Evolutionary conservation across 2,113 vertebrate species (phyloP).

Genomic region (Eulacestoma nigropectus): DNA sequence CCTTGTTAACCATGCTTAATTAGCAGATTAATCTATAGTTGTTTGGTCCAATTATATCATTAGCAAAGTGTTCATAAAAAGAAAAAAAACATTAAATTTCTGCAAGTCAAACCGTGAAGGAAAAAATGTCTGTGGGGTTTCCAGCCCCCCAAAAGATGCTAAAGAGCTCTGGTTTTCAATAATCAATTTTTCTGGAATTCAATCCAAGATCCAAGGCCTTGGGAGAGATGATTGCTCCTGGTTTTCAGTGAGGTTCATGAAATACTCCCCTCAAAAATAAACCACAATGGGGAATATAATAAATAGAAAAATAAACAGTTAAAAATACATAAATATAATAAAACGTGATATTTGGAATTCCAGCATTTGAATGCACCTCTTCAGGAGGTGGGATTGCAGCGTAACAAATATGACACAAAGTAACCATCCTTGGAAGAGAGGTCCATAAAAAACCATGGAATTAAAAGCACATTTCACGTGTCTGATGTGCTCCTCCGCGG

Average conservation of each 20-base stretch:
- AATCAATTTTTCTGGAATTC: not conserved
- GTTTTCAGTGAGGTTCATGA: not conserved
- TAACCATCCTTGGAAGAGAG: not conserved
- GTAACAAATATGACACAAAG: not conserved
- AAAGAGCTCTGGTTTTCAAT: not conserved
- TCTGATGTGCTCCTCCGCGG: not conserved
- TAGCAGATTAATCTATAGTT: not conserved
- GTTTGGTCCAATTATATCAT: not conserved
- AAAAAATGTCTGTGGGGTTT: not conserved
- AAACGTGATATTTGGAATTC: not conserved
- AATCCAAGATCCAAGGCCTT: not conserved
- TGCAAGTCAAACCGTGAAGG: not conserved
- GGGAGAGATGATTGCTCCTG: not conserved
- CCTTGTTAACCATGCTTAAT: not conserved
- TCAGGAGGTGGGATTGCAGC: not conserved
- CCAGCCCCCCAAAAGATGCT: not conserved
- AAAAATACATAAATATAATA: not conserved
- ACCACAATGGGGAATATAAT: not conserved
- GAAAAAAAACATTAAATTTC: not conserved
- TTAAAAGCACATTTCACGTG: not conserved
- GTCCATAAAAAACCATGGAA: not conserved
- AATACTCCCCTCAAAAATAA: not conserved
- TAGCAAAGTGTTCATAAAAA: not conserved
- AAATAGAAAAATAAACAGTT: not conserved
- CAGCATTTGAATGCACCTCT: not conserved